phyloP scores from a whole-genome alignment of 2,797 vertebrate species.

The Podarcis lilfordi region DNA sequence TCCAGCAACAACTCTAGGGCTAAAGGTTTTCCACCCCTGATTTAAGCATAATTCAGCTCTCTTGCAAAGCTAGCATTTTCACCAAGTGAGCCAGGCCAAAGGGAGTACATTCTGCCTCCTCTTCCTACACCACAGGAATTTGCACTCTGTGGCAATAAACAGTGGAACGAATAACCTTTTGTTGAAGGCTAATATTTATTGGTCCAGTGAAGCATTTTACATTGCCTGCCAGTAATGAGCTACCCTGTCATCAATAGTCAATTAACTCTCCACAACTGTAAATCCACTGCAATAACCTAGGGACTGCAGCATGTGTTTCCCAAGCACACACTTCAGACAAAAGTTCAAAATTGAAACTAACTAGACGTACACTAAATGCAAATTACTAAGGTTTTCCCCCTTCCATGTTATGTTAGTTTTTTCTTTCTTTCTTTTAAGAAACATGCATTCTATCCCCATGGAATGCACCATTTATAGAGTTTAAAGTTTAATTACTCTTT shows the following conservation, averaged over 20 bases:
- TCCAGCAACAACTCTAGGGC: background rate
- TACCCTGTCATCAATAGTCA: conserved; percentile 50
- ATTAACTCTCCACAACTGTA: conserved; percentile 51
- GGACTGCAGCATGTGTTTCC: conserved; percentile 41
- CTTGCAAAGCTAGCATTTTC: background rate
- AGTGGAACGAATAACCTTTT: conserved; percentile 10
- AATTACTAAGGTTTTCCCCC: conserved; percentile 55
- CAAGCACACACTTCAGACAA: conserved; percentile 47
- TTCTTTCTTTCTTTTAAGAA: background rate
- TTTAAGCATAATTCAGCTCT: background rate
- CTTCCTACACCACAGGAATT: background rate
- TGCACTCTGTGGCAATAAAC: background rate
- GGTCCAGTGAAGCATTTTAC: conserved; percentile 32
- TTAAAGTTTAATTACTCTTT: conserved; percentile 76
- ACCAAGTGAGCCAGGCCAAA: background rate
- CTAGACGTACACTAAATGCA: conserved; percentile 61
- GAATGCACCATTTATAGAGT: conserved; percentile 70
- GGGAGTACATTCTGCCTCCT: too few species aligned
- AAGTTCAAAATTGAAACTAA: conserved; percentile 60
- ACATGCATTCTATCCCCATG: conserved; percentile 55
- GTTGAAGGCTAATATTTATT: conserved; percentile 9
- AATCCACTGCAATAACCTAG: conserved; percentile 48
- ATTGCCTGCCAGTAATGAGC: conserved; percentile 44
- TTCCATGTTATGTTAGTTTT: background rate
- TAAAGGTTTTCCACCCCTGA: background rate